A percentile compares a stretch with the other conserved stretches of the same genome.
phyloP scores from a whole-genome alignment of 2,113 vertebrate genomes.

The Raja brachyura region DNA sequence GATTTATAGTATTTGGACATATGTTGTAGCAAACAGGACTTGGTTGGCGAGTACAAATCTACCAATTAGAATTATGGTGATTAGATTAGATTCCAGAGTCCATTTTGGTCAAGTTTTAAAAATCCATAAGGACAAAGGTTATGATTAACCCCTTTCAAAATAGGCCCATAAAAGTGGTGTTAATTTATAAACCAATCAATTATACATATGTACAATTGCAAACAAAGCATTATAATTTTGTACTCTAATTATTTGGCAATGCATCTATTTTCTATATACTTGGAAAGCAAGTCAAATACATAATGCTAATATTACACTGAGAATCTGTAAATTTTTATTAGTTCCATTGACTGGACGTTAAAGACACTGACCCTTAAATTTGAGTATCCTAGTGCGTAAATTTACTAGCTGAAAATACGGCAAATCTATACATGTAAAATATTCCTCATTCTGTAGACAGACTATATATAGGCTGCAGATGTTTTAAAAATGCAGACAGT shows the following conservation, averaged over 20 bases:
- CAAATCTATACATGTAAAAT: background rate
- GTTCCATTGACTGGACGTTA: background rate
- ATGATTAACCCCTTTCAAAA: background rate
- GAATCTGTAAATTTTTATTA: background rate
- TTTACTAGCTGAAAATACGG: background rate
- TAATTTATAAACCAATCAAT: conserved; percentile 2
- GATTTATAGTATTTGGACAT: background rate
- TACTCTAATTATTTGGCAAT: background rate
- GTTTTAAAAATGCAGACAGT: background rate
- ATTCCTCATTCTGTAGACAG: background rate
- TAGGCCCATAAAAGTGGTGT: background rate
- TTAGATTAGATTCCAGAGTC: background rate
- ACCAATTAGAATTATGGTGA: background rate
- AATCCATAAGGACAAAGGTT: background rate
- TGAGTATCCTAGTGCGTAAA: background rate
- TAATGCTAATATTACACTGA: background rate
- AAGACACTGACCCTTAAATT: background rate
- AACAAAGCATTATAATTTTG: background rate
- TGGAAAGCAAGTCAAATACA: background rate
- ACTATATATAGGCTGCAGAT: background rate
- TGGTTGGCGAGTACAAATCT: background rate
- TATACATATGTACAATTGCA: background rate
- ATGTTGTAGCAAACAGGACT: background rate
- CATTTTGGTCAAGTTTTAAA: background rate
- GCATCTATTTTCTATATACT: background rate